Conservation (phyloP, 2,797 vertebrate genomes). For the Phylloscopus collybita region DNA sequence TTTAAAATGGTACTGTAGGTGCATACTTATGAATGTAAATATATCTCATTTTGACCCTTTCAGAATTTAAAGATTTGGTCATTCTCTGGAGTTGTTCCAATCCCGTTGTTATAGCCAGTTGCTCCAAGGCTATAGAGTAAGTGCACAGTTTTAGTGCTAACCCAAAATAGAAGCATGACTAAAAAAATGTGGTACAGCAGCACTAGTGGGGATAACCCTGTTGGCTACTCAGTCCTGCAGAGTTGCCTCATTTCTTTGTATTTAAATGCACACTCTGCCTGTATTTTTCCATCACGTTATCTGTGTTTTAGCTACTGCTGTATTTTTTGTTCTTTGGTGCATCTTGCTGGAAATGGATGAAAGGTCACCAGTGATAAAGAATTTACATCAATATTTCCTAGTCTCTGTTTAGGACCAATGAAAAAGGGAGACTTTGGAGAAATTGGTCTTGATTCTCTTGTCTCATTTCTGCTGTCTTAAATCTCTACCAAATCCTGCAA, state of each 20-base stretch:
- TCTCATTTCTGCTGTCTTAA: neutral
- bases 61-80: neutral
- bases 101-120: neutral
- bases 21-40: neutral
- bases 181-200: neutral
- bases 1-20: neutral
- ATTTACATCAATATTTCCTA: neutral
- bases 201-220: neutral
- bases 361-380: neutral
- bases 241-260: neutral
- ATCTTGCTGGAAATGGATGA: neutral
- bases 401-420: neutral
- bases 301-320: neutral
- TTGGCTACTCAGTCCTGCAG: neutral
- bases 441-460: neutral
- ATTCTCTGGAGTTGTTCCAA: neutral
- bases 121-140: neutral
- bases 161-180: fast-evolving
- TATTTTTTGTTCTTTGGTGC: neutral
- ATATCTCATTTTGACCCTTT: neutral
- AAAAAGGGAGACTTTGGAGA: neutral
- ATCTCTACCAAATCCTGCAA: neutral
- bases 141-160: neutral
- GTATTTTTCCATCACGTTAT: neutral
- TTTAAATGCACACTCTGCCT: neutral